These are phyloP conservation scores for Coleophora deauratella DNA, from an alignment of 2,888 invertebrate species.

Conservation along the genomic window DNA sequence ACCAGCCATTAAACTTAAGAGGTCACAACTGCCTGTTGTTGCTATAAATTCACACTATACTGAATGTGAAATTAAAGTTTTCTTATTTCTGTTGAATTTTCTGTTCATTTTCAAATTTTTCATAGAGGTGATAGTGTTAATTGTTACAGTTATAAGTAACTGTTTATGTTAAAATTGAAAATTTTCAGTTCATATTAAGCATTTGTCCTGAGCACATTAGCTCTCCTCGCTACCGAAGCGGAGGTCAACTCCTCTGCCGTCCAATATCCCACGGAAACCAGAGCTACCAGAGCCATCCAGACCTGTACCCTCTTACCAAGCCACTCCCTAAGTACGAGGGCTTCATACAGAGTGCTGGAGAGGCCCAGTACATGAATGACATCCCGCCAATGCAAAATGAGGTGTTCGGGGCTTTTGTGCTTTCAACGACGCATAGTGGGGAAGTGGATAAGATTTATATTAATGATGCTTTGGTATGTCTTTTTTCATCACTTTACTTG, in stretches of 20 bases:
- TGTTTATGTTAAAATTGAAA: too few relatives aligned
- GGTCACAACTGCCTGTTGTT: too few relatives aligned
- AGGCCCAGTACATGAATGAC: slow-evolving; percentile 80
- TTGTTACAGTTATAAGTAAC: too few relatives aligned
- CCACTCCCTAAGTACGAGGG: slow-evolving; percentile 79
- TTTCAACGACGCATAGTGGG: slow-evolving; percentile 72
- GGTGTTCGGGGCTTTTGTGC: slow-evolving; percentile 80
- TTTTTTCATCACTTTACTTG: too few relatives aligned
- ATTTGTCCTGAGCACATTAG: slow-evolving; percentile 57
- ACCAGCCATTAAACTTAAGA: too few relatives aligned
- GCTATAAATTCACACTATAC: too few relatives aligned
- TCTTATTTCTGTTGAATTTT: too few relatives aligned
- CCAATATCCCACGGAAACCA: slow-evolving; percentile 76
- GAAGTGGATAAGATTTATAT: slow-evolving; percentile 74
- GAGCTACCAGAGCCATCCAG: slow-evolving; percentile 74
- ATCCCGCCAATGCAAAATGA: slow-evolving; percentile 73
- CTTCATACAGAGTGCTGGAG: slow-evolving; percentile 76
- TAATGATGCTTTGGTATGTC: slow-evolving; percentile 73
- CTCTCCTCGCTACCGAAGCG: slow-evolving; percentile 55
- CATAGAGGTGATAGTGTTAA: too few relatives aligned
- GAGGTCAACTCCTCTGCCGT: slow-evolving; percentile 65
- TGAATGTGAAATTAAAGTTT: too few relatives aligned
- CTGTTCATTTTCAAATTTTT: too few relatives aligned
- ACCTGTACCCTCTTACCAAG: slow-evolving; percentile 79
- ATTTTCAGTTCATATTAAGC: slow-evolving; percentile 69